Evolutionary conservation across 2,888 invertebrate species (phyloP).

Genomic region (Aporophyla lueneburgensis): DNA sequence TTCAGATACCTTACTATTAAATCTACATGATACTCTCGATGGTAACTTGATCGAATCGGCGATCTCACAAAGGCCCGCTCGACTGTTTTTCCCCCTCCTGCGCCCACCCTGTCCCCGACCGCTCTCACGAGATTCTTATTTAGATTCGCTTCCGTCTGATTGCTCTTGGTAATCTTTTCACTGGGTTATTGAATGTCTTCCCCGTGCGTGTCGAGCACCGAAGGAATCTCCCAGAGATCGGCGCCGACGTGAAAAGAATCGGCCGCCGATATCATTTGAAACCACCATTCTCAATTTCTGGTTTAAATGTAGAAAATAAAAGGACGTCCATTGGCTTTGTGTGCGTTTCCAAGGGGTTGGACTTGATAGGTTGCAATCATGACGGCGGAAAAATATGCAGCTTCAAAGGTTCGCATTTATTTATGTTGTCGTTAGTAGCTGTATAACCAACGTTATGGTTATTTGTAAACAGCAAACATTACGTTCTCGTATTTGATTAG

Average conservation of each 20-base stretch:
- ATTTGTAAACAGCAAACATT: constrained; percentile 45
- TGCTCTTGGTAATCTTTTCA: constrained; percentile 91
- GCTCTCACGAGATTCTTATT: constrained; percentile 91
- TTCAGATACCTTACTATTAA: constrained; percentile 77
- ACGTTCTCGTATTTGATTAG: constrained; percentile 23
- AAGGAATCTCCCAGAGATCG: constrained; percentile 77
- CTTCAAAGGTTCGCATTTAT: constrained; percentile 40
- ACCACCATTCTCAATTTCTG: constrained; percentile 75
- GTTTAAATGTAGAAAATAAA: constrained; percentile 77
- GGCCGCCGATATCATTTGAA: constrained; percentile 80
- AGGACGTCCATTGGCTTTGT: constrained; percentile 76
- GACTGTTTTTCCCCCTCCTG: constrained; percentile 85
- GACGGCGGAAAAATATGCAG: constrained; percentile 32
- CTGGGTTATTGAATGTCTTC: constrained; percentile 90
- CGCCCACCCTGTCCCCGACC: constrained; percentile 83
- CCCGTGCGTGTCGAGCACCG: constrained; percentile 86
- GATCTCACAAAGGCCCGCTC: constrained; percentile 86
- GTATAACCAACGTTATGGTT: constrained; percentile 17
- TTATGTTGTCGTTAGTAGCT: constrained; percentile 7
- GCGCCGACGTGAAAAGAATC: constrained; percentile 78
- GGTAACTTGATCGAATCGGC: constrained; percentile 88
- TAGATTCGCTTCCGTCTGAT: constrained; percentile 91
- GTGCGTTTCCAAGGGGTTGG: constrained; percentile 64
- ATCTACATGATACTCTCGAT: constrained; percentile 83
- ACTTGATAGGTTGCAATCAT: constrained; percentile 56